A percentile compares a stretch with the other conserved stretches of the same genome.
Conservation (phyloP, 1,140 invertebrate species). For the Gryon sp. region DNA sequence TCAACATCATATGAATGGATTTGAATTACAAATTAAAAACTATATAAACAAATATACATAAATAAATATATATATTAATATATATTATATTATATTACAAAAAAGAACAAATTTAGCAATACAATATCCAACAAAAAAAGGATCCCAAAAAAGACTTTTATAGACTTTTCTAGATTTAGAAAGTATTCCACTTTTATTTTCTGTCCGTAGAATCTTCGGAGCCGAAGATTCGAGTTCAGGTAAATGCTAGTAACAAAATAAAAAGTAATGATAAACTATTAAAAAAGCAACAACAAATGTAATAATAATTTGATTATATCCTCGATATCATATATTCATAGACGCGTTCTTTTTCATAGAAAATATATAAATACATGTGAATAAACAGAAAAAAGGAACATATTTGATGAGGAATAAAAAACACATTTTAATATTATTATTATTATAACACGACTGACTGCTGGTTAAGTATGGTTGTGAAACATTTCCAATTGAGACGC, state of each 20-base stretch:
- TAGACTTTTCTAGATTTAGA: constrained; percentile 7
- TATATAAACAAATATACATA: not conserved
- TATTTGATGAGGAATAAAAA: constrained; percentile 46
- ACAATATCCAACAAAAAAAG: constrained; percentile 2
- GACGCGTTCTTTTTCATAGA: constrained; percentile 14
- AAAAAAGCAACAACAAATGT: not conserved
- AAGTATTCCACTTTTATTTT: constrained; percentile 18
- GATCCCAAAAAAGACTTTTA: constrained; percentile 4
- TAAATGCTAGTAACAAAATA: constrained; percentile 16
- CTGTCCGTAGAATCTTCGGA: constrained; percentile 9
- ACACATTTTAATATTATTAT: constrained; percentile 56
- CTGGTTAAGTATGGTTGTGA: constrained; percentile 77
- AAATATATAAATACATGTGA: not conserved
- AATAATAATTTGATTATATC: no score
- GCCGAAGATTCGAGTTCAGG: constrained; percentile 22
- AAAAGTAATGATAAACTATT: not conserved
- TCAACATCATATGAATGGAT: constrained; percentile 13
- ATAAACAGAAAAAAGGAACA: not conserved
- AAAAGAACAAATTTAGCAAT: constrained; percentile 6
- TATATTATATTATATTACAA: not conserved
- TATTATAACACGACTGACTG: constrained; percentile 73
- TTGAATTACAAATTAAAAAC: not conserved
- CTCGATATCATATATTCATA: no score
- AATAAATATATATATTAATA: not conserved
- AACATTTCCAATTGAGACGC: constrained; percentile 58